Percentiles rank a stretch among this genome's conserved stretches.
phyloP scores from a whole-genome alignment of 2,797 vertebrate species.

The Tinamus major region DNA sequence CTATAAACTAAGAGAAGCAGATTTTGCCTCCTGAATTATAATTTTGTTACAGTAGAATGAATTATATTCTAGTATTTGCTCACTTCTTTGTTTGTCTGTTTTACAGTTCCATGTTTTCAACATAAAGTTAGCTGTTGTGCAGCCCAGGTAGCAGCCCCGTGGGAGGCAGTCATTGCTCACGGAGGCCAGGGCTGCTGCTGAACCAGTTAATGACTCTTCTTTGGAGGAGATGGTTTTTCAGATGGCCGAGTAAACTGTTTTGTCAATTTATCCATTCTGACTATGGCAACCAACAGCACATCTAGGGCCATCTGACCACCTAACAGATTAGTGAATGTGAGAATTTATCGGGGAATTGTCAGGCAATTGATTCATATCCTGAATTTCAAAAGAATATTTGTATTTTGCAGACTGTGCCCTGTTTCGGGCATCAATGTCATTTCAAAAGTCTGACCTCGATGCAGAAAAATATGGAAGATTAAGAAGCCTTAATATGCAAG shows the following conservation, averaged over 20 bases:
- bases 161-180: not conserved
- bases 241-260: not conserved
- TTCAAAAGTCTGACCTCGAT: not conserved
- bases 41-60: not conserved
- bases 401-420: not conserved
- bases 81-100: not conserved
- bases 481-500: not conserved
- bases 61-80: not conserved
- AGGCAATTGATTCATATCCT: conserved; percentile 16
- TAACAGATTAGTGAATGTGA: not conserved
- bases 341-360: not conserved
- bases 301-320: accelerated
- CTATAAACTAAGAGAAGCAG: not conserved
- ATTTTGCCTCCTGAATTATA: not conserved
- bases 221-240: not conserved
- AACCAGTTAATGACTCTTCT: not conserved
- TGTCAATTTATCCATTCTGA: not conserved
- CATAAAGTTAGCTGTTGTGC: not conserved
- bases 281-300: not conserved
- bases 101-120: not conserved
- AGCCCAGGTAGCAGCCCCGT: not conserved
- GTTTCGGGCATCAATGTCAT: not conserved
- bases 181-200: not conserved
- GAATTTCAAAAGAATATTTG: not conserved
- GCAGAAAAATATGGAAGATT: not conserved